Percentiles rank a stretch among this genome's conserved stretches.
Conservation (phyloP, 1,140 invertebrate genomes). For the Phymastichus coffea region DNA sequence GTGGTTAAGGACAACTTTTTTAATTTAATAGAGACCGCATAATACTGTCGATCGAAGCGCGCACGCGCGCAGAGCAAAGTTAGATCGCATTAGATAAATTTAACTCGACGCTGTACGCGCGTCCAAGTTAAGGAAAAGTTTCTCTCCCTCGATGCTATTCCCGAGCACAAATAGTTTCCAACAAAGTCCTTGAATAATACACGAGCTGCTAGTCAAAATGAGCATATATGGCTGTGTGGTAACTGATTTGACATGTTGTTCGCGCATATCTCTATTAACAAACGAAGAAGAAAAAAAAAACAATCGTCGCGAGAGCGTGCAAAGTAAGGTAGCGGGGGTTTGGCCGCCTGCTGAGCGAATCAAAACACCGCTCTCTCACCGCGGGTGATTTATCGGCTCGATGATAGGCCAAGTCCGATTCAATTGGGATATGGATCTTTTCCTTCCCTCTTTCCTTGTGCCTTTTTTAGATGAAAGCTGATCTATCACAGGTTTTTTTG, state of each 20-base stretch:
- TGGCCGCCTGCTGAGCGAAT: slow-evolving; percentile 44
- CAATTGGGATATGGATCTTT: no score
- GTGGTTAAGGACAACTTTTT: no score
- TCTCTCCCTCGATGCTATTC: not conserved
- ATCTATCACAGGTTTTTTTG: no score
- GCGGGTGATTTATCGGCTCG: slow-evolving; percentile 40
- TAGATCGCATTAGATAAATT: not conserved
- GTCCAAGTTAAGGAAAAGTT: not conserved
- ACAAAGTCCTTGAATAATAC: slow-evolving; percentile 13
- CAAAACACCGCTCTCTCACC: slow-evolving; percentile 39
- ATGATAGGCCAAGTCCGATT: slow-evolving; percentile 35
- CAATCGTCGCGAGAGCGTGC: slow-evolving; percentile 14
- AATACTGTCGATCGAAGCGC: no score
- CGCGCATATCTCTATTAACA: not conserved
- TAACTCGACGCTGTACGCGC: not conserved
- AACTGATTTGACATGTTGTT: slow-evolving; percentile 8
- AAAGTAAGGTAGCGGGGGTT: slow-evolving; percentile 32
- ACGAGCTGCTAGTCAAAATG: not conserved
- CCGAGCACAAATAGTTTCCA: slow-evolving; percentile 1
- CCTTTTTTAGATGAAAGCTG: no score
- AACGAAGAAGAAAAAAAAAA: not conserved
- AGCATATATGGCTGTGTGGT: not conserved
- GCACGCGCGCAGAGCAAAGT: no score
- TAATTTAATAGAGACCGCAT: no score
- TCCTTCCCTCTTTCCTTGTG: no score